Evolutionary conservation across 2,113 vertebrate genomes (phyloP).

Genomic region (Urocitellus parryii): DNA sequence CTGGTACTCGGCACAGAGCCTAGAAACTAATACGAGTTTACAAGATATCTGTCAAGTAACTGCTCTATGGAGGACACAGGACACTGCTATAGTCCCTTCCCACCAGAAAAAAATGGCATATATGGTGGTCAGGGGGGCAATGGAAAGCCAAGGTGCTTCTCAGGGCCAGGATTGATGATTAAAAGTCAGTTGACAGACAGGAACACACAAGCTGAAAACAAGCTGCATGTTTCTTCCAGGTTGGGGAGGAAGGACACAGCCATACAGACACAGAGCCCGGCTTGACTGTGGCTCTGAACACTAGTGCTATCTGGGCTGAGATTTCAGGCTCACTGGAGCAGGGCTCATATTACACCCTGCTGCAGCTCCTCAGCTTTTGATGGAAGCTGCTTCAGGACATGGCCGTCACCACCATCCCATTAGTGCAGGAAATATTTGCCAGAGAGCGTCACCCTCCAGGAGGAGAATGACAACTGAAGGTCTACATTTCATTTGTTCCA

Average conservation of each 20-base stretch:
- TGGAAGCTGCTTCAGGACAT: slow-evolving; percentile 45
- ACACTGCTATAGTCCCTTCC: background rate
- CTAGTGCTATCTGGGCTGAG: background rate
- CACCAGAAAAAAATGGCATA: background rate
- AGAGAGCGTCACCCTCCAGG: slow-evolving; percentile 10
- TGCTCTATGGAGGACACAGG: background rate
- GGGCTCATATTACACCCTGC: slow-evolving; percentile 51
- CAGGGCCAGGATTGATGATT: background rate
- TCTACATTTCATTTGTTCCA: slow-evolving; percentile 32
- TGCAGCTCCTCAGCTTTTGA: background rate
- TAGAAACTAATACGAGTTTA: background rate
- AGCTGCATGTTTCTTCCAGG: background rate
- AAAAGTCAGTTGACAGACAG: background rate
- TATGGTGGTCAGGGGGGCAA: no score
- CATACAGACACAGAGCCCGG: background rate
- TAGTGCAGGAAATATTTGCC: slow-evolving; percentile 68
- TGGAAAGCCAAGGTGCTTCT: background rate
- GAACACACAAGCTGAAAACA: background rate
- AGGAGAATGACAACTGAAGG: slow-evolving; percentile 24
- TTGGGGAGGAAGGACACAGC: background rate
- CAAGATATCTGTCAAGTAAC: background rate
- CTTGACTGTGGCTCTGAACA: background rate
- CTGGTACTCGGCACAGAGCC: background rate
- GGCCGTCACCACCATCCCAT: background rate
- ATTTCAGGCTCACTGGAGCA: background rate